Percentiles rank a stretch among this genome's conserved stretches.
phyloP scores from a whole-genome alignment of 37 sponge, comb jelly and placozoan genomes.

The Ianthella basta region DNA sequence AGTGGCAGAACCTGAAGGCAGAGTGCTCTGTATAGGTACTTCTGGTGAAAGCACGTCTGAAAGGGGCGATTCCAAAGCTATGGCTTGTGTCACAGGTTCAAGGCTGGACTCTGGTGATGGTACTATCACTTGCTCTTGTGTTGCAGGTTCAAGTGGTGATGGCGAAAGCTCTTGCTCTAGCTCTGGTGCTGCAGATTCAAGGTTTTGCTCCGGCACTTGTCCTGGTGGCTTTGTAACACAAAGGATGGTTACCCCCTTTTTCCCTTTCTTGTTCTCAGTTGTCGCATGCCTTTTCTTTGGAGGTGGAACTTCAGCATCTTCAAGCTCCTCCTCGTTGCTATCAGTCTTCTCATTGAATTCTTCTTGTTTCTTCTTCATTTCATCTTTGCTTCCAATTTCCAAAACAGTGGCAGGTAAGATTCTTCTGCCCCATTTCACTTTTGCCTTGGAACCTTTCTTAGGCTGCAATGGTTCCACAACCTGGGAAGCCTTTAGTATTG shows the following conservation, averaged over 20 bases:
- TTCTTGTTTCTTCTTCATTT: constrained; percentile 13
- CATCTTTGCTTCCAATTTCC: neutral
- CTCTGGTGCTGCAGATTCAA: too few relatives aligned
- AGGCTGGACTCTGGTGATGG: too few relatives aligned
- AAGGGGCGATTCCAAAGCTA: neutral
- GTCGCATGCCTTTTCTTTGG: neutral
- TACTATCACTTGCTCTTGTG: too few relatives aligned
- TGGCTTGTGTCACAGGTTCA: too few relatives aligned
- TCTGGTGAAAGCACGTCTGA: neutral
- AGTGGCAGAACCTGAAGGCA: neutral
- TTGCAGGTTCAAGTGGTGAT: too few relatives aligned
- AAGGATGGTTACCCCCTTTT: constrained; percentile 1
- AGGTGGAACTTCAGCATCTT: neutral
- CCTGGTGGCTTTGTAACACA: constrained; percentile 4
- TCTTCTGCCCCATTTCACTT: too few relatives aligned
- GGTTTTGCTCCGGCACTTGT: neutral
- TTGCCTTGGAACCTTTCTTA: too few relatives aligned
- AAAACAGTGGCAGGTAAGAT: constrained; percentile 6
- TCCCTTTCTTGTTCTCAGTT: constrained; percentile 4
- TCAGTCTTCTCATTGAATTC: neutral
- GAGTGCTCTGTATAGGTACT: neutral
- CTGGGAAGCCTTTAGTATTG: too few relatives aligned
- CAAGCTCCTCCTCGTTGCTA: neutral
- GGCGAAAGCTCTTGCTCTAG: too few relatives aligned
- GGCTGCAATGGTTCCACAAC: too few relatives aligned